Conservation (phyloP, 37 sponge, comb jelly and placozoan genomes). For the Chondrilla cf. caribensis region DNA sequence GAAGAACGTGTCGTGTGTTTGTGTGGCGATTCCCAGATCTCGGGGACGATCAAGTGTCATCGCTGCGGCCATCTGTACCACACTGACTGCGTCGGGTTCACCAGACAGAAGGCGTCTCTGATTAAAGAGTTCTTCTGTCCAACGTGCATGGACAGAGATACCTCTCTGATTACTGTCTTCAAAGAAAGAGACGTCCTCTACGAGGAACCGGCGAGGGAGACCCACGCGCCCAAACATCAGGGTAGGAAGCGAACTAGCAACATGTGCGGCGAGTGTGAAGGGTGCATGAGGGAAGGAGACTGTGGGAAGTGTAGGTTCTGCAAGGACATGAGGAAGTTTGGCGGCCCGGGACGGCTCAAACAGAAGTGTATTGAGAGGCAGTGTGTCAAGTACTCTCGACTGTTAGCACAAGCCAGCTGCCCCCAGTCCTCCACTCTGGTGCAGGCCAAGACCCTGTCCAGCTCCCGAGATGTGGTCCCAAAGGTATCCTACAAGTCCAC, state of each 20-base stretch:
- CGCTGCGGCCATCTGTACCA: constrained; percentile 63
- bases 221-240: not conserved
- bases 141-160: constrained; percentile 41
- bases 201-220: not conserved
- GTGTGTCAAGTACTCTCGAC: constrained; percentile 59
- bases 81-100: constrained; percentile 68
- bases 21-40: not conserved
- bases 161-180: constrained; percentile 35
- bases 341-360: constrained; percentile 60
- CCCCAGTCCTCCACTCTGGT: not conserved
- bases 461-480: not conserved
- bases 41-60: constrained; percentile 58
- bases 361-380: constrained; percentile 86
- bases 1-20: not conserved
- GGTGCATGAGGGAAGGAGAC: constrained; percentile 54
- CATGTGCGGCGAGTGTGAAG: constrained; percentile 61
- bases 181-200: not conserved
- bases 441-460: not conserved
- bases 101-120: constrained; percentile 33
- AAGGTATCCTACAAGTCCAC: not conserved
- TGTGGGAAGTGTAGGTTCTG: constrained; percentile 80
- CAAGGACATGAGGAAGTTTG: constrained; percentile 85
- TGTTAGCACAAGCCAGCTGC: not conserved
- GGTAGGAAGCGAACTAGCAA: constrained; percentile 34
- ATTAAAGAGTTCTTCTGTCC: constrained; percentile 65